Conservation (phyloP, 92 coral and sea anemone genomes). For the Porites lobata region DNA sequence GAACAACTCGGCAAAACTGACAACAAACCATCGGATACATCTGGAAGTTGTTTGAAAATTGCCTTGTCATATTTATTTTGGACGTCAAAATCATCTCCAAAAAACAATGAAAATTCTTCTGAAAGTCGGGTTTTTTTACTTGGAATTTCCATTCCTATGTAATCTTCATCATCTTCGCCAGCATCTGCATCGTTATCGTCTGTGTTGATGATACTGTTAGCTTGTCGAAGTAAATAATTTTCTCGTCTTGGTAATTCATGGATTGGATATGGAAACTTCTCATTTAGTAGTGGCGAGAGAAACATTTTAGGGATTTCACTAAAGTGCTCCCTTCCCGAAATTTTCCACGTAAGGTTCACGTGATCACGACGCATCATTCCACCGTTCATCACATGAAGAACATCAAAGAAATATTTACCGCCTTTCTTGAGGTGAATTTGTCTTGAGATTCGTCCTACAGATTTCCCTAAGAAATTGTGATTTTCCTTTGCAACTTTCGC, state of each 20-base stretch:
- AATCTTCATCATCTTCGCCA: conserved; percentile 70
- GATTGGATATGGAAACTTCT: conserved; percentile 26
- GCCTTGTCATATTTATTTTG: neutral
- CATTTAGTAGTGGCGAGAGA: conserved; percentile 68
- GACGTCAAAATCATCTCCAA: conserved; percentile 36
- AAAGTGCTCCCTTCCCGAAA: conserved; percentile 61
- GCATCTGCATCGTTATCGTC: conserved; percentile 44
- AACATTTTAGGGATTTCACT: conserved; percentile 29
- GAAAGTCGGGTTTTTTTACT: conserved; percentile 9
- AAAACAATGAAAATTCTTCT: neutral
- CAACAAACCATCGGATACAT: conserved; percentile 19
- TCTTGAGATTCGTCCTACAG: conserved; percentile 30
- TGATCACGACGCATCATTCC: conserved; percentile 63
- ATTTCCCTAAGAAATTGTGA: neutral
- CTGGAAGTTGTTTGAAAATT: conserved; percentile 10
- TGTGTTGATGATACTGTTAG: conserved; percentile 26
- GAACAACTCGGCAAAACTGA: conserved; percentile 56
- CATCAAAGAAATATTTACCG: conserved; percentile 72
- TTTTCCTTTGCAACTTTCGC: conserved; percentile 62
- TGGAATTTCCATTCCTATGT: conserved; percentile 28
- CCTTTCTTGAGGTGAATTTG: conserved; percentile 38
- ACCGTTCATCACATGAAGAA: conserved; percentile 79
- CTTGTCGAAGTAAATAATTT: neutral
- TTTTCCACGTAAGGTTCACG: conserved; percentile 80
- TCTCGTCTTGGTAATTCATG: neutral